These are phyloP conservation scores for Vimba vimba DNA, from an alignment of 2,113 vertebrate species.

Conservation along the genomic window DNA sequence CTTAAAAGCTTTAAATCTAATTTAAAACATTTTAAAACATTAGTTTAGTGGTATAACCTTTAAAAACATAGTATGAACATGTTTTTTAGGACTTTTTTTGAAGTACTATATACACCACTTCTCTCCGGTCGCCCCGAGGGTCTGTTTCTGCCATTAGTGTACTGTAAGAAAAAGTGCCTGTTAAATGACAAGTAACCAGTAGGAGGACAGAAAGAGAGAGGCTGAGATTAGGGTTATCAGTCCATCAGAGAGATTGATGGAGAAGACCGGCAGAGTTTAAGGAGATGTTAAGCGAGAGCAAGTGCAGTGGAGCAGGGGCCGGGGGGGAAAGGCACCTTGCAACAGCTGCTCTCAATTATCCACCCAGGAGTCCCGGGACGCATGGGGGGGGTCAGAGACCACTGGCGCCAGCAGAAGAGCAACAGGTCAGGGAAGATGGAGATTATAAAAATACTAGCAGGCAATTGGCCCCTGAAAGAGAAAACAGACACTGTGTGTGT, in stretches of 20 bases:
- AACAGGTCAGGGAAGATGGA: slow-evolving; percentile 82
- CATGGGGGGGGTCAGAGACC: slow-evolving; percentile 72
- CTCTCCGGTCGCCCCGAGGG: background rate
- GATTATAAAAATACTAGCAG: slow-evolving; percentile 84
- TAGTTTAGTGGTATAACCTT: background rate
- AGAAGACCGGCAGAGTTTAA: slow-evolving; percentile 45
- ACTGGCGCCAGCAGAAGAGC: slow-evolving; percentile 81
- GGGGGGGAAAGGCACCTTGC: slow-evolving; percentile 75
- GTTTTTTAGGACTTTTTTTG: background rate
- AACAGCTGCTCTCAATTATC: slow-evolving; percentile 85
- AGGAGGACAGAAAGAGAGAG: background rate
- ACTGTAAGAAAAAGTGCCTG: background rate
- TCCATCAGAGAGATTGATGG: slow-evolving; percentile 64
- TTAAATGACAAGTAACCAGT: background rate
- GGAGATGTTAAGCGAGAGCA: slow-evolving; percentile 62
- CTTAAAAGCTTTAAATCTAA: background rate
- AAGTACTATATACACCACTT: background rate
- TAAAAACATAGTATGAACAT: background rate
- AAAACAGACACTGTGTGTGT: slow-evolving; percentile 27
- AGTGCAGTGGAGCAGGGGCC: slow-evolving; percentile 70
- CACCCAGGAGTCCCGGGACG: slow-evolving; percentile 67
- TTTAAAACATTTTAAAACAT: background rate
- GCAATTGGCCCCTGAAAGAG: slow-evolving; percentile 72
- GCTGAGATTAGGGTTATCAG: slow-evolving; percentile 52
- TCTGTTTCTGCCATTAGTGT: slow-evolving; percentile 3